Conservation (phyloP, 64 coral and sea anemone species). For the Porites australiensis region DNA sequence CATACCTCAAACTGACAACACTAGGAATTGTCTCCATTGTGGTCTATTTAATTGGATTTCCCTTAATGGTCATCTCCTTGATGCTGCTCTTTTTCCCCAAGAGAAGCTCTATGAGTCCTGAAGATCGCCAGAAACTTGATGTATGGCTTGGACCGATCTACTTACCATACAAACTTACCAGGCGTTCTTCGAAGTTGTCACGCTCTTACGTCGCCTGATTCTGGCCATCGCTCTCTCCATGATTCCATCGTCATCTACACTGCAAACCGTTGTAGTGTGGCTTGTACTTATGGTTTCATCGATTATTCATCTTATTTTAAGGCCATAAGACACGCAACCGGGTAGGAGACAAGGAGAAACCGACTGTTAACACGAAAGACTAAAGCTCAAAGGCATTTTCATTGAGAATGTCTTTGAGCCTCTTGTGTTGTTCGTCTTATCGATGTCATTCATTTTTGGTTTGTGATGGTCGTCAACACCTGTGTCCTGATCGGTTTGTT, state of each 20-base stretch:
- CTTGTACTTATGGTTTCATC: conserved; percentile 1
- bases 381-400: too few species aligned
- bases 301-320: background rate
- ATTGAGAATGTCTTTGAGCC: conserved; percentile 35
- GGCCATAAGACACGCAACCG: background rate
- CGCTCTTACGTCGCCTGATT: conserved; percentile 5
- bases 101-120: background rate
- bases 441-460: conserved; percentile 47
- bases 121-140: conserved; percentile 6
- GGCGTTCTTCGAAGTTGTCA: conserved; percentile 14
- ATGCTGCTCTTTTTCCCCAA: conserved; percentile 22
- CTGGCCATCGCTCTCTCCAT: conserved; percentile 39
- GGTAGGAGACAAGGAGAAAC: background rate
- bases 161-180: conserved; percentile 51
- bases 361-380: too few species aligned
- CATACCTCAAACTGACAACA: background rate
- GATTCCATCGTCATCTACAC: conserved; percentile 5
- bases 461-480: conserved; percentile 32
- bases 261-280: conserved; percentile 34
- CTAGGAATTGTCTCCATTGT: conserved; percentile 45
- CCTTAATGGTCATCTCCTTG: conserved; percentile 18
- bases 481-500: background rate
- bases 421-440: conserved; percentile 14
- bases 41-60: conserved; percentile 56
- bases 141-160: conserved; percentile 38